Evolutionary conservation across 1,140 invertebrate species (phyloP).

Genomic region (Mycetomoellerius zeteki): DNA sequence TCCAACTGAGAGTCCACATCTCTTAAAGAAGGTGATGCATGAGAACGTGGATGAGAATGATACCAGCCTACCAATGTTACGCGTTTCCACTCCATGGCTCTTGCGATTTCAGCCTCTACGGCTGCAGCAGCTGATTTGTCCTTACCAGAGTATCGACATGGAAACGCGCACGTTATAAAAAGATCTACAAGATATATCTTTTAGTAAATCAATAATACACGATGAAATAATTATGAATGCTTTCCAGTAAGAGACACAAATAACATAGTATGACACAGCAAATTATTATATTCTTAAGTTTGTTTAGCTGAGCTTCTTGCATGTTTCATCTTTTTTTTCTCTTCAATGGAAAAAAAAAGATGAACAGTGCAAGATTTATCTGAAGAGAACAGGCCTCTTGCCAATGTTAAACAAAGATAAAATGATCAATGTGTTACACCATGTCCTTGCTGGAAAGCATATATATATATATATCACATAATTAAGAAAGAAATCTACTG

Average conservation of each 20-base stretch:
- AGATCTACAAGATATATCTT: conserved; percentile 89
- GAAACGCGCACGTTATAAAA: conserved; percentile 95
- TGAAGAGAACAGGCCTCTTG: too few relatives aligned
- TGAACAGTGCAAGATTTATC: too few relatives aligned
- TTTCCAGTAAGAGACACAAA: too few relatives aligned
- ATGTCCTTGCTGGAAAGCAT: too few relatives aligned
- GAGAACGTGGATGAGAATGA: conserved; percentile 97
- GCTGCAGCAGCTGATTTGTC: conserved; percentile 91
- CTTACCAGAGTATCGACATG: conserved; percentile 93
- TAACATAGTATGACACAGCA: too few relatives aligned
- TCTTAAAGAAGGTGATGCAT: conserved; percentile 95
- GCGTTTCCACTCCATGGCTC: conserved; percentile 93
- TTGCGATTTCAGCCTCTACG: conserved; percentile 93
- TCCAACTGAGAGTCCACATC: conserved; percentile 97
- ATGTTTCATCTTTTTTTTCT: too few relatives aligned
- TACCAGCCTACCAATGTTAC: conserved; percentile 97
- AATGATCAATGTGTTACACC: too few relatives aligned
- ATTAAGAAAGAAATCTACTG: conserved; percentile 88
- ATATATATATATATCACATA: background rate
- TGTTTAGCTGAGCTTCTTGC: too few relatives aligned
- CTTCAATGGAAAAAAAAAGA: too few relatives aligned
- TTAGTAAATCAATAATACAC: background rate
- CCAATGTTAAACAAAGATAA: too few relatives aligned
- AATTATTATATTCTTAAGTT: too few relatives aligned
- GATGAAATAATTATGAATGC: conserved; percentile 5